phyloP scores from a whole-genome alignment of 2,113 vertebrate genomes.

The Lampris incognitus region DNA sequence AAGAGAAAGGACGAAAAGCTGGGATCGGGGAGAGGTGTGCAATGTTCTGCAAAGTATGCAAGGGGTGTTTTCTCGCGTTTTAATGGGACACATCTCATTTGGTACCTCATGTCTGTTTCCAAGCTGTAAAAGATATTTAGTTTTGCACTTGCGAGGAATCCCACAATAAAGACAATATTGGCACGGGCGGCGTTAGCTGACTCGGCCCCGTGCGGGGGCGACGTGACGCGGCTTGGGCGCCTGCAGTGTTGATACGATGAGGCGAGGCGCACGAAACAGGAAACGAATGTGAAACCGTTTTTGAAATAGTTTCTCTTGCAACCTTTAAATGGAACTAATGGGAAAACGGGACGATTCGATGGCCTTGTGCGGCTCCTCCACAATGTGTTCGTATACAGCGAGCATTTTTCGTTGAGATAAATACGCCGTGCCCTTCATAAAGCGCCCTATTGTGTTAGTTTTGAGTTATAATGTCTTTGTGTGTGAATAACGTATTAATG shows the following conservation, averaged over 20 bases:
- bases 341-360: slow-evolving; percentile 5
- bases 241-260: too few relatives aligned
- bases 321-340: slow-evolving; percentile 7
- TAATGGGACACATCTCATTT: slow-evolving; percentile 84
- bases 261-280: too few relatives aligned
- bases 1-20: slow-evolving; percentile 47
- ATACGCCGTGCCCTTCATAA: neutral
- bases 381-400: slow-evolving; percentile 2
- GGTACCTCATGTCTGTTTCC: slow-evolving; percentile 79
- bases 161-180: slow-evolving; percentile 66
- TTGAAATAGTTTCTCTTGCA: neutral
- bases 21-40: slow-evolving; percentile 62
- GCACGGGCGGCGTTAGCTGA: slow-evolving; percentile 50
- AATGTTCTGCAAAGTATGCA: slow-evolving; percentile 79
- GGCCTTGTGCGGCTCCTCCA: slow-evolving; percentile 17
- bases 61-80: slow-evolving; percentile 75
- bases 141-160: slow-evolving; percentile 68
- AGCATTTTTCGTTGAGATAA: slow-evolving; percentile 1
- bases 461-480: slow-evolving; percentile 9
- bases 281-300: too few relatives aligned
- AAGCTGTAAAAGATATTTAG: slow-evolving; percentile 71
- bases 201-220: slow-evolving; percentile 12
- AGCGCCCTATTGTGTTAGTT: too few relatives aligned
- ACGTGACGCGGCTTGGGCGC: too few relatives aligned
- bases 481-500: slow-evolving; percentile 34